phyloP scores from a whole-genome alignment of 2,888 invertebrate species.

The Synergus japonicus region DNA sequence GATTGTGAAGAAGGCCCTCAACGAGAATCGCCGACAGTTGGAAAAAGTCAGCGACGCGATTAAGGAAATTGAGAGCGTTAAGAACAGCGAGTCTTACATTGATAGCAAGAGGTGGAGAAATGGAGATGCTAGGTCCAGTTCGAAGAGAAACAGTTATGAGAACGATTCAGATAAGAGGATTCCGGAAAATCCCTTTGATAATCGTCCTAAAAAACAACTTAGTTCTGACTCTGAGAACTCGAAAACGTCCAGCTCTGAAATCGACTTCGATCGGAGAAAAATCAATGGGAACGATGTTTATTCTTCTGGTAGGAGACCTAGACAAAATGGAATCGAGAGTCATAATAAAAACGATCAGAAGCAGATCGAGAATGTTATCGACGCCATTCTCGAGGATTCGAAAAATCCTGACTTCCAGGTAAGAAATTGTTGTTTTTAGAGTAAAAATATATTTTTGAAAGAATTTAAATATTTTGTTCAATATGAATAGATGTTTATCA shows the following conservation, averaged over 20 bases:
- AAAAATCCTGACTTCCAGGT: slow-evolving; percentile 77
- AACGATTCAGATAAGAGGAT: slow-evolving; percentile 60
- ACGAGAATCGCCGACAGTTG: slow-evolving; percentile 73
- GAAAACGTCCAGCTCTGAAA: slow-evolving; percentile 66
- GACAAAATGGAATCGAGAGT: slow-evolving; percentile 77
- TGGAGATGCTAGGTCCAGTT: slow-evolving; percentile 57
- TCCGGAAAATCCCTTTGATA: slow-evolving; percentile 59
- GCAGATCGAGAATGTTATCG: slow-evolving; percentile 76
- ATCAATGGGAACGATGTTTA: slow-evolving; percentile 65
- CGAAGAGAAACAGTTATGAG: slow-evolving; percentile 70
- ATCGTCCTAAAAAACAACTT: slow-evolving; percentile 60
- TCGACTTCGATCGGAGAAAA: slow-evolving; percentile 65
- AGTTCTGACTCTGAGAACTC: slow-evolving; percentile 70
- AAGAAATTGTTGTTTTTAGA: neutral
- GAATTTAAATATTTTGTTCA: neutral
- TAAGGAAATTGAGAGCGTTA: slow-evolving; percentile 74
- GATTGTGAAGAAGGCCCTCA: slow-evolving; percentile 74
- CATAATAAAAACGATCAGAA: slow-evolving; percentile 77
- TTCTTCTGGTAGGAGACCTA: slow-evolving; percentile 65
- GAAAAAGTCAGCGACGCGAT: slow-evolving; percentile 75
- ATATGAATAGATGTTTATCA: too few relatives aligned
- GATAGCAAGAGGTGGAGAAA: slow-evolving; percentile 61
- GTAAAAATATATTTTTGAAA: neutral
- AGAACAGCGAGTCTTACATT: slow-evolving; percentile 68
- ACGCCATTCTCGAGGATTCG: slow-evolving; percentile 75